A percentile compares a stretch with the other conserved stretches of the same genome.
Evolutionary conservation across 2,113 vertebrate genomes (phyloP).

Genomic region (Acrocephalus kingi): DNA sequence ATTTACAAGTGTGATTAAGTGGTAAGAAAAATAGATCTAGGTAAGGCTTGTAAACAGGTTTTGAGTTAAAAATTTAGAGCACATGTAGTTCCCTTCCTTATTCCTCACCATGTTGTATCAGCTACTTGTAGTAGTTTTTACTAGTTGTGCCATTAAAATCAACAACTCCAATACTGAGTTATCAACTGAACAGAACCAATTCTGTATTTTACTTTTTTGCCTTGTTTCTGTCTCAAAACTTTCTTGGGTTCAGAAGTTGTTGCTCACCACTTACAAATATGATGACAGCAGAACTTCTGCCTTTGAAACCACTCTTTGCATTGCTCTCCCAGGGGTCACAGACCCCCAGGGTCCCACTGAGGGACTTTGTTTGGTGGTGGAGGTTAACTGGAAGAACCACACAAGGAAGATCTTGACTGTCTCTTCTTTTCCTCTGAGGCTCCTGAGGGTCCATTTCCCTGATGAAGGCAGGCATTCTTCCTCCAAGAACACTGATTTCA

Average conservation of each 20-base stretch:
- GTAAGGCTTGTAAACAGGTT: neutral
- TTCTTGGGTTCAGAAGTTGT: neutral
- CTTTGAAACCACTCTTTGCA: neutral
- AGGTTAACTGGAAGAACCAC: neutral
- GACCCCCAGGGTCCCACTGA: neutral
- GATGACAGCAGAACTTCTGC: neutral
- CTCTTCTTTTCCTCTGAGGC: neutral
- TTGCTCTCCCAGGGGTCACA: neutral
- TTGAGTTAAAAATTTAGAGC: neutral
- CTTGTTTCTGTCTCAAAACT: neutral
- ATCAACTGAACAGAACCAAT: neutral
- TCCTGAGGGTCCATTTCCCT: neutral
- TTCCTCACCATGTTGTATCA: neutral
- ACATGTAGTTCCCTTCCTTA: neutral
- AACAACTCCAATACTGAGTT: fast-evolving
- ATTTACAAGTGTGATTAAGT: neutral
- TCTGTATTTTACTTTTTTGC: neutral
- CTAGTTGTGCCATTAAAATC: neutral
- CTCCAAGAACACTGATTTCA: conserved; percentile 99
- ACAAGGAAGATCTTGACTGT: neutral
- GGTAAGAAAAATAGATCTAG: fast-evolving
- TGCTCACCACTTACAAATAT: neutral
- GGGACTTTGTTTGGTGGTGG: neutral
- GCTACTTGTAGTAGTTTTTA: neutral
- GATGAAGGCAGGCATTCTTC: conserved; percentile 71